Conservation (phyloP, 2,888 invertebrate species). For the Nemotelus nigrinus region DNA sequence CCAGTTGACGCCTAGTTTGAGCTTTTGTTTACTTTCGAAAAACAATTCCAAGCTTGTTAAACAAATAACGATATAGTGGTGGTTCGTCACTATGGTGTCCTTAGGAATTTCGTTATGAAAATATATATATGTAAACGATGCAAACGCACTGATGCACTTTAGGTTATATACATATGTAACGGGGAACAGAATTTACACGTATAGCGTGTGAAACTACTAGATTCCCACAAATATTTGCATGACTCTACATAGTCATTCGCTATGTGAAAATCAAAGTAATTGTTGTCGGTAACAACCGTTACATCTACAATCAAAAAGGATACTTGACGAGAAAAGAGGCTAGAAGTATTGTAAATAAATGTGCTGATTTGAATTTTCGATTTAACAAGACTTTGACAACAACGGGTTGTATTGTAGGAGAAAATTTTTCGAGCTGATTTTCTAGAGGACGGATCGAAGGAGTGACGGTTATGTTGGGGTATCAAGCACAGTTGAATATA, state of each 20-base stretch:
- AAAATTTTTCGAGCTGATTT: constrained; percentile 16
- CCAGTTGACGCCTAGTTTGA: constrained; percentile 21
- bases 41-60: constrained; percentile 2
- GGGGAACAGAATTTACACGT: no score
- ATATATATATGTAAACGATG: neutral
- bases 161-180: no score
- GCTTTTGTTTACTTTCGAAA: constrained; percentile 27
- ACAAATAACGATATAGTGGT: neutral
- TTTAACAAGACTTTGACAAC: constrained; percentile 49
- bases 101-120: neutral
- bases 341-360: neutral
- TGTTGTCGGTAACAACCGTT: neutral
- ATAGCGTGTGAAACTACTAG: no score
- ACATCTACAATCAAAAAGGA: neutral
- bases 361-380: constrained; percentile 50
- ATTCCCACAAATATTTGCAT: no score
- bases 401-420: constrained; percentile 28
- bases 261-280: neutral
- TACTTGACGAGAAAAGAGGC: neutral
- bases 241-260: no score
- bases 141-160: constrained; percentile 29
- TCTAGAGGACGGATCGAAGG: neutral
- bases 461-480: no score
- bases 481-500: neutral
- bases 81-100: neutral